Percentiles rank a stretch among this genome's conserved stretches.
Conservation (phyloP, 2,113 vertebrate species). For the Strigops habroptila region DNA sequence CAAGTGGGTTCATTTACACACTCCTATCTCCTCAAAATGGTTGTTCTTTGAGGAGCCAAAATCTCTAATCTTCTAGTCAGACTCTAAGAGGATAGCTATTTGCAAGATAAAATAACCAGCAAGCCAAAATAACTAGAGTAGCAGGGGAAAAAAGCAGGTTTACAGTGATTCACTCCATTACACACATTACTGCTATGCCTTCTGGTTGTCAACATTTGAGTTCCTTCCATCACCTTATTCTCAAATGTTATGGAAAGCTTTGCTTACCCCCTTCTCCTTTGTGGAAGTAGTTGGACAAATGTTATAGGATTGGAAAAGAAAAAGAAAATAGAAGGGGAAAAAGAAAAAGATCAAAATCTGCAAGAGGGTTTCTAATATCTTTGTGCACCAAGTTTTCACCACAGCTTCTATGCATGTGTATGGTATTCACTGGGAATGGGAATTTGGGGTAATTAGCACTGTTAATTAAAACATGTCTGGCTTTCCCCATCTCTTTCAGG, state of each 20-base stretch:
- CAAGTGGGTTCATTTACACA: neutral
- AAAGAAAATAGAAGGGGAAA: neutral
- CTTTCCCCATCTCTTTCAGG: neutral
- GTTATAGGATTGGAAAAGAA: conserved; percentile 1
- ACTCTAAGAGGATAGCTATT: neutral
- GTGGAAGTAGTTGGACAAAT: conserved; percentile 18
- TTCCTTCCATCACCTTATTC: neutral
- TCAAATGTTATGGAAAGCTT: neutral
- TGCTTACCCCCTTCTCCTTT: conserved; percentile 49
- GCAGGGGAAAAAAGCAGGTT: neutral
- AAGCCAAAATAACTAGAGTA: neutral
- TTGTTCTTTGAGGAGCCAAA: neutral
- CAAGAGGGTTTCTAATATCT: neutral
- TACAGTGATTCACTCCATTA: neutral
- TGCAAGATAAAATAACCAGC: neutral
- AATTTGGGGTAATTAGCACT: neutral
- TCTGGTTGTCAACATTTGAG: neutral
- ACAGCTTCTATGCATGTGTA: neutral
- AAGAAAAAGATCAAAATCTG: conserved; percentile 14
- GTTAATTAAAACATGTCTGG: neutral
- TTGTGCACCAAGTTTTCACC: neutral
- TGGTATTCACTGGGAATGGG: neutral
- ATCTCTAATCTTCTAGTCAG: neutral
- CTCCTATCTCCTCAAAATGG: neutral
- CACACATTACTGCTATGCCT: neutral